Percentiles rank a stretch among this genome's conserved stretches.
Evolutionary conservation across 1,140 invertebrate species (phyloP).

Genomic region (Odontomachus brunneus): DNA sequence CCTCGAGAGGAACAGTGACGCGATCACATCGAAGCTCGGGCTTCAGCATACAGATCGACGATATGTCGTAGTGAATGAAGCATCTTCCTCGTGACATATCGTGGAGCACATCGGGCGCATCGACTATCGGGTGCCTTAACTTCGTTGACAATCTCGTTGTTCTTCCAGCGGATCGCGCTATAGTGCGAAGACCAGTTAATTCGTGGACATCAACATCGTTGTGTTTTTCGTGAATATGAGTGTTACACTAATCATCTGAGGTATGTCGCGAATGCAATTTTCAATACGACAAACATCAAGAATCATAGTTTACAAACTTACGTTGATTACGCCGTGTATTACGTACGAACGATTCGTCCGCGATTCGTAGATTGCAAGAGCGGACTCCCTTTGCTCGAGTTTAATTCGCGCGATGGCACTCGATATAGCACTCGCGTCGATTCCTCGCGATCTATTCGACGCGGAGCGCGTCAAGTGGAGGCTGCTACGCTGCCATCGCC

Average conservation of each 20-base stretch:
- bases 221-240: neutral
- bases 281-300: too few relatives aligned
- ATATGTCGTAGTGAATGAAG: slow-evolving; percentile 8
- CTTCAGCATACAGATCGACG: slow-evolving; percentile 29
- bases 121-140: neutral
- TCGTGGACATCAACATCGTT: neutral
- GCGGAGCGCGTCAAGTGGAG: slow-evolving; percentile 47
- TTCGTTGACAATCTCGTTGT: slow-evolving; percentile 9
- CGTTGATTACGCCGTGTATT: neutral
- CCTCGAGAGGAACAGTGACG: neutral
- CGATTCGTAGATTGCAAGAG: neutral
- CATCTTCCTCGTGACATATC: slow-evolving; percentile 19
- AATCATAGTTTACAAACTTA: neutral
- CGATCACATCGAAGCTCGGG: slow-evolving; percentile 4
- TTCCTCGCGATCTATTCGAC: slow-evolving; percentile 47
- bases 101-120: neutral
- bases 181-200: neutral
- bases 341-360: neutral
- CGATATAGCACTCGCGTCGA: slow-evolving; percentile 1
- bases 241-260: too few relatives aligned
- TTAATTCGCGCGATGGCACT: slow-evolving; percentile 6
- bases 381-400: neutral
- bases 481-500: slow-evolving; percentile 60
- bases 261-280: too few relatives aligned
- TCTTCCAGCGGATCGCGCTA: neutral